Base-by-base conservation (phyloP, 23 tunicate species). In the Phallusia fumigata region DNA sequence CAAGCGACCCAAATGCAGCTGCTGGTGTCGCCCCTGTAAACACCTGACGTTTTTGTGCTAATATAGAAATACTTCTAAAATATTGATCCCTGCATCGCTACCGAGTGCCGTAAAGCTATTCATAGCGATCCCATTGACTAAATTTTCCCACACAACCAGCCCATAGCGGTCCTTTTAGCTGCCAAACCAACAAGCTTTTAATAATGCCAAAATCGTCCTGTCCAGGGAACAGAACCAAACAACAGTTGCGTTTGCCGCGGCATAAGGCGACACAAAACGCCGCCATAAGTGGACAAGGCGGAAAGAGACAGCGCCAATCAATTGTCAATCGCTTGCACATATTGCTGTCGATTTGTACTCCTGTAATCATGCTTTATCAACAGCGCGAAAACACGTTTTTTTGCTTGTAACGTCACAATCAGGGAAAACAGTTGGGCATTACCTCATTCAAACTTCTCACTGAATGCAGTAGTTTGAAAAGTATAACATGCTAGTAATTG, bases 241-340 rank as follows among this genome's bases (percentile, higher is more conserved):
- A 58, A 58, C 69, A 58, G 69, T 58, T 58, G 69, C 28, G 11
- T 58, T 24, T 22, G 28, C 69, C 69, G 13, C 69, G 69, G 28
- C 26, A 58, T 21, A 22, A 58, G 3, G 69, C 69, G 28, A 21
- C 69, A 58, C 26, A 58, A 8, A 22, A 58, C 28, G 15, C 69
- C 69, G 26, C 69, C 69, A 58, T 21, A 58, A 58, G 69, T 58
- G 69, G 69, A 58, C 69, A 58, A 6, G 69, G 28, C 26, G 69
- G 69, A 58, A 58, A 24, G 69, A 22, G 28, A 58, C 69, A 58
- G 69, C 69, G 69, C 69, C 69, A 58, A 58, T 58, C 69, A 24
- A 3, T 58, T 24, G 28, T 24, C 69, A 58, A 58, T 58, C 13
- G 13, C 69, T 24, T 58, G 69, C 47, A 40, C 10, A 13, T 24